Base-by-base conservation (phyloP, 2,888 invertebrate species). In the Athalia rosae region DNA sequence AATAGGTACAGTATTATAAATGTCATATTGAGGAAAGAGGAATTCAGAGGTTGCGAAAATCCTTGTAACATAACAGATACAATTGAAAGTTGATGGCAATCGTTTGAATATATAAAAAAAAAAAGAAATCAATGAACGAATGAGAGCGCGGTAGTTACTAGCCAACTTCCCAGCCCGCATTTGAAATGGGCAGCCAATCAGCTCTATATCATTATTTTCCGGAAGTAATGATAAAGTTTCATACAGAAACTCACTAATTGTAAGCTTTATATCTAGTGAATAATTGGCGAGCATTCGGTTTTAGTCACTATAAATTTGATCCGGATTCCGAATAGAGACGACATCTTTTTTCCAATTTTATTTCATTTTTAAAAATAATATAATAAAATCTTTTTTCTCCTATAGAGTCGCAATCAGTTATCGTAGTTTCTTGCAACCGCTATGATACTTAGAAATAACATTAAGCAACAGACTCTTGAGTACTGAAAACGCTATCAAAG, bases 181-280 rank as follows among this genome's bases (percentile, higher is more conserved):
- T 67, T 50, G 11, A 71, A 71, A 71, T 45, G 71, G 71, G 71
- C 71, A 71, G 71, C 71, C 71, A 71, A 43, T 71, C 71, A 71
- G 56, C 71, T 71, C 71, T 71, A 56, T 71, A 15, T 69, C 15
- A 11, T 9, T 8, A 6, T 50, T 50, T 28, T 15, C 9, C 3
- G 28, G 11, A 5, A 47, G 6, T 45, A 43, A 53, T 7, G 43
- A 41, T 41, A 3, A 48, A 48, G 13, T 66, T 66, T n/a, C 9
- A 6, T 66, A n/a, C 50, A 7, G 9, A 58, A 71, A 58, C 56
- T 71, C 45, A 71, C 71, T 58, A 71, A 71, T 11, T n/a, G 53
- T 53, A 53, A 61, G 61, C 43, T 50, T 13, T 48, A 50, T 48
- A 53, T 53, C 3, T 53, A 71, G 43, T 50, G 56, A 58, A 11